A percentile compares a stretch with the other conserved stretches of the same genome.
Evolutionary conservation across 1,140 invertebrate genomes (phyloP).

Genomic region (Hyles vespertilio): DNA sequence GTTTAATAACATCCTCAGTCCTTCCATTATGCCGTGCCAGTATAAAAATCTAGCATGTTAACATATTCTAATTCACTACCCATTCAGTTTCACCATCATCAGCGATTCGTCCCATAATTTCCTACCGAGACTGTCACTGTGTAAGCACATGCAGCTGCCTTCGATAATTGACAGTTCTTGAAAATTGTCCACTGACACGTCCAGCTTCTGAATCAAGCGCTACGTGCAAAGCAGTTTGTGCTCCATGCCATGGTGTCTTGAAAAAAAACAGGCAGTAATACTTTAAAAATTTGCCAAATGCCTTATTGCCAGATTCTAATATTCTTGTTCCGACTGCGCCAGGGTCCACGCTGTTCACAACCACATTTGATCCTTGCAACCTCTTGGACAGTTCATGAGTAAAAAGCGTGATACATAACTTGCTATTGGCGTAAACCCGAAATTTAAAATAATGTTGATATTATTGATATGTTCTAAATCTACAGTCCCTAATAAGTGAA

Average conservation of each 20-base stretch:
- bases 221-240: constrained; percentile 47
- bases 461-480: constrained; percentile 61
- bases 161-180: constrained; percentile 28
- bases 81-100: constrained; percentile 15
- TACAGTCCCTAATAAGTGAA: constrained; percentile 76
- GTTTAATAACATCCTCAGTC: too few species aligned
- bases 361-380: constrained; percentile 75
- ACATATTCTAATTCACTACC: constrained; percentile 15
- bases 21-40: too few species aligned
- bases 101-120: constrained; percentile 41
- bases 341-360: constrained; percentile 76
- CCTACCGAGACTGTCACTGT: constrained; percentile 18
- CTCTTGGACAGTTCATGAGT: constrained; percentile 77
- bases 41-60: too few species aligned
- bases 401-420: constrained; percentile 83
- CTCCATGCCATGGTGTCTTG: constrained; percentile 41
- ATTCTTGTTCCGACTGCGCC: constrained; percentile 77
- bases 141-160: constrained; percentile 15
- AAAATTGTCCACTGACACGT: constrained; percentile 48
- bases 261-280: constrained; percentile 17
- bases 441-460: constrained; percentile 54
- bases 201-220: constrained; percentile 39
- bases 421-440: constrained; percentile 79
- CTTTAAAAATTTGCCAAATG: constrained; percentile 12
- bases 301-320: constrained; percentile 13